Evolutionary conservation across 2,797 vertebrate genomes (phyloP), one percentile per base, ranked within the genome.

Genomic region (Danio aesculapii): DNA sequence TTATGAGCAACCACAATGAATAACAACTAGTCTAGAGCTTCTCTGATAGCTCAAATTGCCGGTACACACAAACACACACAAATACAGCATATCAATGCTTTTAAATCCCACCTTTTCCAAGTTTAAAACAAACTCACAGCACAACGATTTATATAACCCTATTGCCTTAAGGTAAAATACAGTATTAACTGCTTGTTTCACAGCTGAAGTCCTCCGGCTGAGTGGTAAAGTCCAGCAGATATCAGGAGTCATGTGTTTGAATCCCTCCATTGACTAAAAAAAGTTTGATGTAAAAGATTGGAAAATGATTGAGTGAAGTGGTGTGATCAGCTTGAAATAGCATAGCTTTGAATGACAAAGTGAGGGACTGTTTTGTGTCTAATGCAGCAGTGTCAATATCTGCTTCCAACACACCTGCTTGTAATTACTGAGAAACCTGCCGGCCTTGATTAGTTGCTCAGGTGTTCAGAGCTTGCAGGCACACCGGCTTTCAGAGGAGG

Each of bases 381-480:
- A 68, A 16, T 39, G 47, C 21, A 21, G 6, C 46, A 39, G 67
- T 69, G 67, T 55, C 52, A 71, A 44, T 13, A 10, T 55, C 68
- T 43, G 17, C 47, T 44, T 73, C 55, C 19, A 47, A 30, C 55
- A 59, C 55, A 73, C 71, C 71, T 73, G 71, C 19, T 5, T 58
- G 43, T 59, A 59, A 73, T 73, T 59, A 53, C 8, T 58, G 43
- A 47, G 43, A 21, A 46, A 19, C 52, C 14, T 70, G 21, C n/a
- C n/a, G 21, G 17, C n/a, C 55, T 59, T 59, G 71, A 47, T 73
- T 73, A n/a, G 8, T 12, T 58, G 71, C 2, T 73, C 71, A 73
- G 71, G 53, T 73, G 43, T 73, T 73, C 6, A 6, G 55, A 55
- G 17, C 55, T 47, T 46, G 17, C 41, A 30, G 8, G 49, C 39